Base-by-base conservation (phyloP, 2,113 vertebrate genomes). In the Calyptomena viridis region DNA sequence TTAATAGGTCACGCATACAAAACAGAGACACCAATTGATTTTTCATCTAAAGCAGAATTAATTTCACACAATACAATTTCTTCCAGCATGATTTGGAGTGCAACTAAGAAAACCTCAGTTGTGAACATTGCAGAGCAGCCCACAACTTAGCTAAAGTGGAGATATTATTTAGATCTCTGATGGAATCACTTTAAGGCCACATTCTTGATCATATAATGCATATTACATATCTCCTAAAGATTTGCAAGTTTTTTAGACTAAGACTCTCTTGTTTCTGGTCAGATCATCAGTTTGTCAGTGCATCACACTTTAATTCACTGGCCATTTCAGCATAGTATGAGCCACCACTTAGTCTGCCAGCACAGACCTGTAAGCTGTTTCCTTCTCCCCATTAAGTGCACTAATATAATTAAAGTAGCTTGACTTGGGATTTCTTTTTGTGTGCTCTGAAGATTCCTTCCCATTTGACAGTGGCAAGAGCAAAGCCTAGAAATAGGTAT, bases 11-110 rank as follows among this genome's bases (percentile, higher is more conserved):
- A 86, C 71, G 86, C 68, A 68, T 33, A 63, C 46, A 62, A 67
- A 84, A 47, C 1, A 8, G 74, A 68, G 42, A 62, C n/a, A 83
- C 17, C 60, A 66, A 73, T 5, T 86, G 86, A 92, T 27, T 63
- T 27, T 25, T 90, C 86, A 77, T 47, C 64, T 89, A 75, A 93
- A 90, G 79, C 68, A 93, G 83, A 90, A 80, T 58, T 78, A 55
- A 84, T 60, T 81, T 73, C 52, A 93, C 46, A 77, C 24, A 47
- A 47, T 47, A 33, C 76, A 40, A 15, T 12, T 89, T 72, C 66
- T 81, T 27, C 46, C 75, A 95, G 49, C 1, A 0, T 30, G n/a
- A 74, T 23, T 0, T 63, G 52, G 39, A 90, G 31, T 37, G 17
- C 39, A 81, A 13, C 42, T 44, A 39, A 74, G 71, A 49, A 73